These are phyloP conservation scores for Portunus trituberculatus DNA, from an alignment of 1,140 invertebrate genomes.

Conservation along the genomic window DNA sequence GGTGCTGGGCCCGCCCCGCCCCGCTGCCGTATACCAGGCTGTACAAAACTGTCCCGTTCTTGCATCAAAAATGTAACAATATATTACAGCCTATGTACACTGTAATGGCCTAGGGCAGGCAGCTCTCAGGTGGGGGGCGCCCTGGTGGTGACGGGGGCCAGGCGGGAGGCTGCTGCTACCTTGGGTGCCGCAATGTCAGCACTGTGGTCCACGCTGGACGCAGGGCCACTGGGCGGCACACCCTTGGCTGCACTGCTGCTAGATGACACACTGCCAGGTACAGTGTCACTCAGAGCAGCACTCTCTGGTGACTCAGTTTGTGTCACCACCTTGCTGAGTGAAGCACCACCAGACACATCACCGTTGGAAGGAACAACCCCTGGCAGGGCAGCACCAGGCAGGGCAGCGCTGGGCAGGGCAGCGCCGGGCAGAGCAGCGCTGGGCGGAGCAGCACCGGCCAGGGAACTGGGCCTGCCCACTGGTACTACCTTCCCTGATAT, in stretches of 20 bases:
- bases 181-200: neutral
- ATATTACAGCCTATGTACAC: constrained; percentile 14
- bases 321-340: neutral
- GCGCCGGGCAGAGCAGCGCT: too few relatives aligned
- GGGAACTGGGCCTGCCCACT: too few relatives aligned
- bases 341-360: neutral
- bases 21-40: neutral
- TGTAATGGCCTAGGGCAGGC: neutral
- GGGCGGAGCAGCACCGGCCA: neutral
- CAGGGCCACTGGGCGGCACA: neutral
- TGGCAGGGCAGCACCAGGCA: neutral
- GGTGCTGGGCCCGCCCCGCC: neutral
- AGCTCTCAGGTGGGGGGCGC: neutral
- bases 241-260: neutral
- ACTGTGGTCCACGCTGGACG: neutral
- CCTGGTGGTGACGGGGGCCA: neutral
- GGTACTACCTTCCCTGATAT: too few relatives aligned
- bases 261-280: neutral
- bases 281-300: neutral
- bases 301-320: neutral
- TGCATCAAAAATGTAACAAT: neutral
- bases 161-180: neutral
- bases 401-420: neutral
- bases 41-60: constrained; percentile 11
- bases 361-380: neutral